Evolutionary conservation across 1,140 invertebrate genomes (phyloP), one percentile per base, ranked within the genome.

Genomic region (Drosophila fuyamai): DNA sequence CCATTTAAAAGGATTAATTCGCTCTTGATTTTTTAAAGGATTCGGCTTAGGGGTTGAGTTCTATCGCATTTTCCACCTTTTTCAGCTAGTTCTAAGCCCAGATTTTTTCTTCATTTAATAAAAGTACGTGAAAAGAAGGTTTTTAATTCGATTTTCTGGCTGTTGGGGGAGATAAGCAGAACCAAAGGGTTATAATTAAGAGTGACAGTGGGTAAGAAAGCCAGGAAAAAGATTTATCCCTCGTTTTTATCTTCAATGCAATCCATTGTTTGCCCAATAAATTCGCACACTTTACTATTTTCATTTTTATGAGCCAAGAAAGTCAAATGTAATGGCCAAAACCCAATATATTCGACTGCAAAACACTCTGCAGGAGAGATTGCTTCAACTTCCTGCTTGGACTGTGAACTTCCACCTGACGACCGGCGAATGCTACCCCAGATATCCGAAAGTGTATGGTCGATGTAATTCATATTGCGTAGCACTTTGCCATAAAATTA

Each of bases 401-500:
- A 10, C 41, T 76, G 10, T 12, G 14, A 8, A 47, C 43, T 35
- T 41, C 18, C 55, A 61, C 41, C 54, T 58, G 61, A 57, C 4
- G 14, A 32, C 29, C 4, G 35, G 9, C 14, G 7, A 23, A 41
- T 13, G 44, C 38, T 46, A 29, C 40, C 38, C 63, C 8, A 32
- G 4, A 53, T 7, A 41, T 18, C n/a, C 9, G 44, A n/a, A 4
- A 56, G 74, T 40, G 67, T 86, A 71, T 67, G 41, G 46, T 27
- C 63, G 50, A 65, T 75, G 83, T 67, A 62, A 73, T 77, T 89
- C 76, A 89, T 86, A 86, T 70, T 83, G 67, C 66, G 66, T 88
- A 65, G 82, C 79, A 76, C 67, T 88, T 79, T 67, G 77, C 76
- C 76, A 86, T 89, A 88, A 77, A 86, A 89, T 86, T 76, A 83